Conservation (phyloP, 2,113 vertebrate genomes). For the Nannospalax galili region DNA sequence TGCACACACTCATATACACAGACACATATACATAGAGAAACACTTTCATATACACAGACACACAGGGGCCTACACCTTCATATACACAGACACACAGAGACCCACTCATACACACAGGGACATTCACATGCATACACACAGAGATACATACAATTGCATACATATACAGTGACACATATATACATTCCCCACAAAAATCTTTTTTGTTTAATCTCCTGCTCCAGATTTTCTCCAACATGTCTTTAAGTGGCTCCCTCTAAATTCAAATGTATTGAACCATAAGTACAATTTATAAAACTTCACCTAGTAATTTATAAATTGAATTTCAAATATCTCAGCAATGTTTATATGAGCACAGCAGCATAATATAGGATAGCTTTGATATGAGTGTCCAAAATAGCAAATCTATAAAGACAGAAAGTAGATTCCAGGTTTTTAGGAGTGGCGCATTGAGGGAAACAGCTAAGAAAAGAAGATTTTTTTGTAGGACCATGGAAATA, state of each 20-base stretch:
- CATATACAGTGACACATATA: too few relatives aligned
- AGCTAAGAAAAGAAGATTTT: background rate
- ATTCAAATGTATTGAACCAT: background rate
- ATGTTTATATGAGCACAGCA: background rate
- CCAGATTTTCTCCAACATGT: background rate
- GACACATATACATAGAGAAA: fast-evolving
- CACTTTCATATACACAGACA: background rate
- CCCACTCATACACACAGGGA: background rate
- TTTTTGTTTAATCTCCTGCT: background rate
- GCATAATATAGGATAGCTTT: background rate
- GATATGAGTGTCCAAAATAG: background rate
- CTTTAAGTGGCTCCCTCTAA: background rate
- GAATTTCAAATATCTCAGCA: background rate
- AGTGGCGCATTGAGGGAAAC: background rate
- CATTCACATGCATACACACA: background rate
- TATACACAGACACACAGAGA: background rate
- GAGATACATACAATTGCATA: background rate
- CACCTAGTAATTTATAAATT: background rate
- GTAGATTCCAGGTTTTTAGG: background rate
- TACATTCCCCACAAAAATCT: background rate
- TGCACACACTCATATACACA: background rate
- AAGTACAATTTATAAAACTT: background rate
- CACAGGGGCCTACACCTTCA: background rate
- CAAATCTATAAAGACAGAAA: background rate
- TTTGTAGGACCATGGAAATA: background rate